These are phyloP conservation scores for Haliaeetus leucogaster DNA, from an alignment of 2,113 vertebrate species.

Conservation along the genomic window DNA sequence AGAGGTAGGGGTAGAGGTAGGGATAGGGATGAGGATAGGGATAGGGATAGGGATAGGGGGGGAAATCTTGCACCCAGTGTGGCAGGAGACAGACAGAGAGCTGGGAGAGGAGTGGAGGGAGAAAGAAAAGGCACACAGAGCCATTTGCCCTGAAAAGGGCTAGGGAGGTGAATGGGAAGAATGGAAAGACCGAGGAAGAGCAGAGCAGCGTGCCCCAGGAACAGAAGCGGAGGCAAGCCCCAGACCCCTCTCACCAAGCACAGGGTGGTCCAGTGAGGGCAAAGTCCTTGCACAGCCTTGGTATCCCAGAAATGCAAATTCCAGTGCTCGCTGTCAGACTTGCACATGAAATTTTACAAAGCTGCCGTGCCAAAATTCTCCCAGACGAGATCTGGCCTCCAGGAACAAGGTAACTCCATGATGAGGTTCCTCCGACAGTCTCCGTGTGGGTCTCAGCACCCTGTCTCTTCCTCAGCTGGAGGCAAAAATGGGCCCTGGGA, in stretches of 20 bases:
- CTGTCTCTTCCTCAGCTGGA: not conserved
- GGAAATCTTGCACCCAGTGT: not conserved
- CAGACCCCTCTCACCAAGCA: not conserved
- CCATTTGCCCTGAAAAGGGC: not conserved
- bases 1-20: too few species aligned
- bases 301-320: not conserved
- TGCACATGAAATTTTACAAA: not conserved
- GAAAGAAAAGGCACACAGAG: not conserved
- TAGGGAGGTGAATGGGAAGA: not conserved
- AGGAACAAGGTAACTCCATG: not conserved
- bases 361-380: not conserved
- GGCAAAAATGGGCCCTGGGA: not conserved
- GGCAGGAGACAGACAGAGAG: not conserved
- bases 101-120: not conserved
- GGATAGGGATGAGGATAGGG: too few species aligned
- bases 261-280: fast-evolving
- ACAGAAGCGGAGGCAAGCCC: not conserved
- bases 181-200: not conserved
- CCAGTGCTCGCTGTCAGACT: not conserved
- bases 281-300: not conserved
- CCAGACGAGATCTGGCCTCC: not conserved
- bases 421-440: not conserved
- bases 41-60: too few species aligned
- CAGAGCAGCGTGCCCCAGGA: fast-evolving
- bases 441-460: not conserved